Evolutionary conservation across 1,140 invertebrate genomes (phyloP), one percentile per base, ranked within the genome.

Genomic region (Vollenhovia emeryi): DNA sequence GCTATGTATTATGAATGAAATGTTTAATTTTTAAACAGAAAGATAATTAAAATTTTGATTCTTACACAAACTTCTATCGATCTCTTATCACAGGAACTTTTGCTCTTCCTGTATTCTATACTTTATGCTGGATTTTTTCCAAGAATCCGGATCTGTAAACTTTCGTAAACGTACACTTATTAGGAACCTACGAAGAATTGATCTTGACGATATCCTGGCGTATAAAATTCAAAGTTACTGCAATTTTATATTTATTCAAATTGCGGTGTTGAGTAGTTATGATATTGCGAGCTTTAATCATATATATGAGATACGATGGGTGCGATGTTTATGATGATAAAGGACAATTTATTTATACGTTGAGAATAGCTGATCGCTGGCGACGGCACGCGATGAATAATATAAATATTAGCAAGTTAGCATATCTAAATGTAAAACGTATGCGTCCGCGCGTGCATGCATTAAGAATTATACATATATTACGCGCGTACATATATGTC

Each of bases 361-460:
- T 59, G 30, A 45, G 27, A 57, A 62, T 71, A 60, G 73, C 80
- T 75, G 43, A 62, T 84, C 80, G 80, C 59, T 64, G 62, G 68
- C 64, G 66, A 86, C 52, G 43, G 57, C 73, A 55, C 15, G 52
- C 64, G 45, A 84, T 84, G 21, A 82, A 71, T 40, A 82, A 85
- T 50, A 55, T 83, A 68, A 30, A 50, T 60, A 62, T 45, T 64
- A 78, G 68, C 62, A 57, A 84, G 4, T 55, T 59, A 85, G 11
- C 40, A 68, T 69, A 76, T 33, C 33, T 85, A 90, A 85, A 71
- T 90, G 79, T 86, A 84, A 89, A 62, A 21, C 45, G 66, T 85
- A 85, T 78, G 43, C 45, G 69, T 79, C 33, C 36, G 50, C 71
- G 85, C 78, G 74, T 87, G 50, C 82, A 64, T 85, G 45, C n/a